Evolutionary conservation across 2,888 invertebrate genomes (phyloP).

Genomic region (Aelia acuminata): DNA sequence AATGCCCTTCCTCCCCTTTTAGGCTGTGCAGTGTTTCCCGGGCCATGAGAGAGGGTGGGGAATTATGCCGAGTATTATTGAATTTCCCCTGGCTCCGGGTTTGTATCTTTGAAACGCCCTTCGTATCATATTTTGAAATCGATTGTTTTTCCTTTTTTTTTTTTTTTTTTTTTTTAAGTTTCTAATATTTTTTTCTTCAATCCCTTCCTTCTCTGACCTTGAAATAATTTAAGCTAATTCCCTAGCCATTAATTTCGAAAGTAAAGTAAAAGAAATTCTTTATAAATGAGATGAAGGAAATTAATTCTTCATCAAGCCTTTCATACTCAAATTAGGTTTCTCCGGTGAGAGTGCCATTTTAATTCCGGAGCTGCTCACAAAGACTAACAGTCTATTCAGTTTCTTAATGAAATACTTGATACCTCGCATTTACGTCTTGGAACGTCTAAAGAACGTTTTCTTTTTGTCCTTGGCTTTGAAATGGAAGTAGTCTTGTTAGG

Average conservation of each 20-base stretch:
- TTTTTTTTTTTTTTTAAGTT: neutral
- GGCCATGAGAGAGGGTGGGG: too few species aligned
- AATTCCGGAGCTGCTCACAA: constrained; percentile 5
- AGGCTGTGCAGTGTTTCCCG: too few species aligned
- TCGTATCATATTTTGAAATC: neutral
- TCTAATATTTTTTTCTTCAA: neutral
- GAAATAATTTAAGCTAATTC: neutral
- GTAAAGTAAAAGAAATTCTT: constrained; percentile 27
- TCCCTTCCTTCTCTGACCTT: neutral
- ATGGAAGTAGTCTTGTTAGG: constrained; percentile 8
- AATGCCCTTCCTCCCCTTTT: too few species aligned
- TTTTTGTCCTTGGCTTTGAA: neutral
- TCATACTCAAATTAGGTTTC: constrained; percentile 25
- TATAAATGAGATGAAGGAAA: constrained; percentile 27
- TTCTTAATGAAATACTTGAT: constrained; percentile 45
- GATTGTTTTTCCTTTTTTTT: neutral
- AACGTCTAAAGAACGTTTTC: neutral
- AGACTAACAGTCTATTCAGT: constrained; percentile 39
- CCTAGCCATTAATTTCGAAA: neutral
- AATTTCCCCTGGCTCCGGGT: too few species aligned
- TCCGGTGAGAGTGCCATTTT: constrained; percentile 38
- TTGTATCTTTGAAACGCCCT: too few species aligned
- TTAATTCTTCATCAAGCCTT: constrained; percentile 35
- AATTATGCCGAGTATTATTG: too few species aligned
- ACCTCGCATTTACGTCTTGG: constrained; percentile 28